Base-by-base conservation (phyloP, 2,797 vertebrate species). In the Characodon lateralis region DNA sequence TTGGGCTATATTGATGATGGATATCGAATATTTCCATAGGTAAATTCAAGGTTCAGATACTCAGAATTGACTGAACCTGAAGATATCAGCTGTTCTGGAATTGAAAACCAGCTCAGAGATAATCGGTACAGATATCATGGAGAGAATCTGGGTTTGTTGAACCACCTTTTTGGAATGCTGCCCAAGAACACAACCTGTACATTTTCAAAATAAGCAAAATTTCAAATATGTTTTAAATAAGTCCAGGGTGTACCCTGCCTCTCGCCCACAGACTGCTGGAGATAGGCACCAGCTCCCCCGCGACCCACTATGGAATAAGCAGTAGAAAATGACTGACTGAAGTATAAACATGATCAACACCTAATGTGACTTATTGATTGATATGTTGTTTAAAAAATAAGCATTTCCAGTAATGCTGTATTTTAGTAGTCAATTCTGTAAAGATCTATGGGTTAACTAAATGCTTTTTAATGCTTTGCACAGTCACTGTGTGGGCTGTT, bases 391-490 rank as follows among this genome's bases (percentile, higher is more conserved):
- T 24, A 70, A 78, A 71, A 2, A 41, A 22, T n/a, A 26, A 77
- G 12, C 51, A 53, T 48, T 72, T 48, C 35, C 8, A 41, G 56
- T 4, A 69, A 14, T 68, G 0, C 22, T 56, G 16, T 58, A 18
- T n/a, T 51, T 5, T 1, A 74, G n/a, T 12, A 16, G 20, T 28
- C 6, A 26, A 0, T 61, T 77, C n/a, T 56, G 41, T 82, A 22
- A 50, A 24, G 35, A 20, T 70, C 28, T 90, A 81, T 5, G 9
- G 43, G 35, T 1, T 5, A 18, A 59, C 61, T 55, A 0, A 0
- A 12, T 77, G 12, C 9, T 0, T 78, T 39, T 71, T 20, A 73
- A 89, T 78, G 3, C 31, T 58, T 58, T 0, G 82, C 39, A 89
- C 84, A 0, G 1, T 81, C 41, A 84, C 1, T 1, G 8, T 50